phyloP scores from a whole-genome alignment of 2,888 invertebrate species.

The Gymnocheta viridis region DNA sequence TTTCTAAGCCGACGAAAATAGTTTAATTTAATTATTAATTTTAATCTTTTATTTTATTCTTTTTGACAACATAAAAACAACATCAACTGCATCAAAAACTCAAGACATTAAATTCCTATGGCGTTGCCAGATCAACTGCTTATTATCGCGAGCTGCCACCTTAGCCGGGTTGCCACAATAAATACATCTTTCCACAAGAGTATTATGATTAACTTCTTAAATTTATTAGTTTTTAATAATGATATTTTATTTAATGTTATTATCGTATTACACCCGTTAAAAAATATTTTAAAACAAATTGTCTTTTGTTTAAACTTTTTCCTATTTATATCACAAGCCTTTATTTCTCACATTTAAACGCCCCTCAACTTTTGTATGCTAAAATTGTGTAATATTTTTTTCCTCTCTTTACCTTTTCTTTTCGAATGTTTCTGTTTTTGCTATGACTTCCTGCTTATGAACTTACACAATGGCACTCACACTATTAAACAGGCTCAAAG shows the following conservation, averaged over 20 bases:
- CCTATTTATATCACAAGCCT: not conserved
- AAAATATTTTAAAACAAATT: not conserved
- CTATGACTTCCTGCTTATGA: conserved; percentile 4
- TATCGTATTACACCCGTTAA: not conserved
- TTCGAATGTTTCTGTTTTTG: not conserved
- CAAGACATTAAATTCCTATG: too few relatives aligned
- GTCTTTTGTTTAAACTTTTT: not conserved
- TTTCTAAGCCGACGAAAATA: too few relatives aligned
- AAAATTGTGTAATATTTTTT: not conserved
- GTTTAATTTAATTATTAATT: too few relatives aligned
- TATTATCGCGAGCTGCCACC: too few relatives aligned
- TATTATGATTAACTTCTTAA: too few relatives aligned
- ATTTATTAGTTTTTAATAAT: not conserved
- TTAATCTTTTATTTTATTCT: too few relatives aligned
- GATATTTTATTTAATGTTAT: not conserved
- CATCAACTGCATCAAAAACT: too few relatives aligned
- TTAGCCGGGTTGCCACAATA: too few relatives aligned
- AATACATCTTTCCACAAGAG: too few relatives aligned
- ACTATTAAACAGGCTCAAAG: conserved; percentile 1
- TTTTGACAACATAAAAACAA: too few relatives aligned
- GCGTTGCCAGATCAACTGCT: too few relatives aligned
- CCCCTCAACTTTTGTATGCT: not conserved
- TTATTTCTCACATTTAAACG: not conserved
- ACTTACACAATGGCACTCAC: not conserved
- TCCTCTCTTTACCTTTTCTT: not conserved